Evolutionary conservation across 2,888 invertebrate species (phyloP).

Genomic region (Drosophila borborema): DNA sequence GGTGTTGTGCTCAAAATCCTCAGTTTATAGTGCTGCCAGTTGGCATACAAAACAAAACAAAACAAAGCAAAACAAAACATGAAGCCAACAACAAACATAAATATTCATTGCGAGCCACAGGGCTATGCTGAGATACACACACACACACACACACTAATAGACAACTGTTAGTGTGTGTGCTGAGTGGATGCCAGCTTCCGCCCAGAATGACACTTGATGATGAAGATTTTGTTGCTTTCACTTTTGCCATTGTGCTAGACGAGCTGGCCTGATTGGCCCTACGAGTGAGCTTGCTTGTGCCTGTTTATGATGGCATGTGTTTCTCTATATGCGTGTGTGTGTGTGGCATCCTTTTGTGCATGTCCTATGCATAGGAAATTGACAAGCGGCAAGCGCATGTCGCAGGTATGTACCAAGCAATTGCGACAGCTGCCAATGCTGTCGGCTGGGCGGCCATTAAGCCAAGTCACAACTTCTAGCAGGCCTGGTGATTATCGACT

Average conservation of each 20-base stretch:
- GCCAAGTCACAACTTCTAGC: conserved; percentile 24
- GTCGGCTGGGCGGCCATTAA: conserved; percentile 44
- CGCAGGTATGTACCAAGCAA: conserved; percentile 17
- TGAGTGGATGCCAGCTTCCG: conserved; percentile 70
- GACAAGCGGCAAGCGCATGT: conserved; percentile 36
- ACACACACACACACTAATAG: conserved; percentile 27
- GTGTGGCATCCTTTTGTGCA: conserved; percentile 20
- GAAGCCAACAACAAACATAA: conserved; percentile 67
- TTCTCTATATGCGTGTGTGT: neutral
- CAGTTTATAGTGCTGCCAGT: conserved; percentile 50
- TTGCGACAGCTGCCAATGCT: conserved; percentile 37
- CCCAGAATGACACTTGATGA: conserved; percentile 78
- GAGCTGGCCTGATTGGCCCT: conserved; percentile 53
- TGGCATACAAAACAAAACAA: conserved; percentile 51
- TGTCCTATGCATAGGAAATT: conserved; percentile 36
- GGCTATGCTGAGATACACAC: conserved; percentile 30
- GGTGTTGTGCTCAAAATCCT: conserved; percentile 24
- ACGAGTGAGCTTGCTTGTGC: conserved; percentile 5
- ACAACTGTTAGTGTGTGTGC: conserved; percentile 41
- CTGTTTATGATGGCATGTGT: conserved; percentile 6
- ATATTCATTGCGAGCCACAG: conserved; percentile 66
- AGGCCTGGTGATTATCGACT: conserved; percentile 65
- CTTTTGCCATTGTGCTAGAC: conserved; percentile 68
- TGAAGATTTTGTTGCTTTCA: conserved; percentile 82
- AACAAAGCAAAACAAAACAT: conserved; percentile 58